These are phyloP conservation scores for Apeira syringaria DNA, from an alignment of 2,888 invertebrate species.

Conservation along the genomic window DNA sequence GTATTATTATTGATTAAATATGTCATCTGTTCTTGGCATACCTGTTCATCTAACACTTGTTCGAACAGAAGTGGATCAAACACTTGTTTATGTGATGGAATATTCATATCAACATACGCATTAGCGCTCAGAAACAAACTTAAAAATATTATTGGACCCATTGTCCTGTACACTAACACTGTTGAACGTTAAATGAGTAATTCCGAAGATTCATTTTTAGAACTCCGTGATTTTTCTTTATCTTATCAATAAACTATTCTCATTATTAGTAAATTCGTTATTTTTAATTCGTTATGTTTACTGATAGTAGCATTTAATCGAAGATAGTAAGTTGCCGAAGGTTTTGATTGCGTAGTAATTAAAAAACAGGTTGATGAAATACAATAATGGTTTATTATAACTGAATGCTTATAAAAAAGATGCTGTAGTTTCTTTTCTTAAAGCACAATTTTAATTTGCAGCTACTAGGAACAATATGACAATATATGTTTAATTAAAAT, in stretches of 20 bases:
- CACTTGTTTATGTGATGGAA: slow-evolving; percentile 37
- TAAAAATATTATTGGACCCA: slow-evolving; percentile 18
- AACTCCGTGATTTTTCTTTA: slow-evolving; percentile 23
- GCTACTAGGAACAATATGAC: no score
- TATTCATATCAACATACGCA: slow-evolving; percentile 33
- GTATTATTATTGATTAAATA: slow-evolving; percentile 43
- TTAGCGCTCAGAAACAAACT: slow-evolving; percentile 16
- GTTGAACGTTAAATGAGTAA: neutral
- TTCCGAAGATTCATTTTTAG: slow-evolving; percentile 9
- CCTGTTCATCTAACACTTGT: slow-evolving; percentile 51
- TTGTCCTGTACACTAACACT: slow-evolving; percentile 3
- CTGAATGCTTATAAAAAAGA: no score
- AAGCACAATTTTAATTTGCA: no score
- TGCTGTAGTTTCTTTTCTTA: no score
- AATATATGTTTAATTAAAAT: no score
- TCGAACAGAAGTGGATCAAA: slow-evolving; percentile 57
- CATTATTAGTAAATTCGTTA: no score
- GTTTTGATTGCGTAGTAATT: no score
- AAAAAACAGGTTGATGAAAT: no score
- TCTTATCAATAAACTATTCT: slow-evolving; percentile 25
- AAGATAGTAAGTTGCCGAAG: no score
- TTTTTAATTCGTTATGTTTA: no score
- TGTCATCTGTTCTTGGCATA: slow-evolving; percentile 55
- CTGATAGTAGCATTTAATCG: no score
- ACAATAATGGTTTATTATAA: no score